Evolutionary conservation across 2,113 vertebrate species (phyloP).

Genomic region (human): DNA sequence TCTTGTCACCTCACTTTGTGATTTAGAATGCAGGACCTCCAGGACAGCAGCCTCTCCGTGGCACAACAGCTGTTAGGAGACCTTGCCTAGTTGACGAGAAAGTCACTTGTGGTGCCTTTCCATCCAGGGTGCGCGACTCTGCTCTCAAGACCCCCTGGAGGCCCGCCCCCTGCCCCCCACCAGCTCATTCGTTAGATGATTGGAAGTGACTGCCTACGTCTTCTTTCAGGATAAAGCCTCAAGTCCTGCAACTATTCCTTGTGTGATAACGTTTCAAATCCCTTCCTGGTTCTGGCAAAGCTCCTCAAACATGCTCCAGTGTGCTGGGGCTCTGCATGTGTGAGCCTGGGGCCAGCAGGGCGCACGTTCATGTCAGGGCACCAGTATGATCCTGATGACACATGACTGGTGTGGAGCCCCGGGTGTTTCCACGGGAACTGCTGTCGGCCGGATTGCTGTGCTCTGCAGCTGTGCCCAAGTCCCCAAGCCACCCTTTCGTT

Average conservation of each 20-base stretch:
- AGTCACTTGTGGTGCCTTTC: background rate
- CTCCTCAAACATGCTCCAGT: rapidly evolving
- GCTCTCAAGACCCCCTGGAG: background rate
- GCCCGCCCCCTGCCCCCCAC: rapidly evolving
- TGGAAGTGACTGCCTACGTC: background rate
- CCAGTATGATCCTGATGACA: background rate
- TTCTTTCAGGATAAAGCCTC: background rate
- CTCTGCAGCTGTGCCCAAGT: background rate
- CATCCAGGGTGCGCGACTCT: background rate
- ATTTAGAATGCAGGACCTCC: background rate
- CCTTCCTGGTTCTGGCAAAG: background rate
- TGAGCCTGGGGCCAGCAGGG: background rate
- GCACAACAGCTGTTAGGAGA: too few species aligned
- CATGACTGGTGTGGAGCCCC: background rate
- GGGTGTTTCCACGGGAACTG: rapidly evolving
- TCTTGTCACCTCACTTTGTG: too few species aligned
- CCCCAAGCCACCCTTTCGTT: rapidly evolving
- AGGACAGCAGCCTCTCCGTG: background rate
- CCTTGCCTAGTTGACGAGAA: background rate
- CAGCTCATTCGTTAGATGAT: rapidly evolving
- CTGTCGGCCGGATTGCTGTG: rapidly evolving
- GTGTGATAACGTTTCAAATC: background rate
- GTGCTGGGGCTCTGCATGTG: rapidly evolving
- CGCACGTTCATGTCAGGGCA: background rate
- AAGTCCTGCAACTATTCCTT: rapidly evolving